These are phyloP conservation scores for Omphaloscelis lunosa DNA, from an alignment of 2,888 invertebrate species.

Conservation along the genomic window DNA sequence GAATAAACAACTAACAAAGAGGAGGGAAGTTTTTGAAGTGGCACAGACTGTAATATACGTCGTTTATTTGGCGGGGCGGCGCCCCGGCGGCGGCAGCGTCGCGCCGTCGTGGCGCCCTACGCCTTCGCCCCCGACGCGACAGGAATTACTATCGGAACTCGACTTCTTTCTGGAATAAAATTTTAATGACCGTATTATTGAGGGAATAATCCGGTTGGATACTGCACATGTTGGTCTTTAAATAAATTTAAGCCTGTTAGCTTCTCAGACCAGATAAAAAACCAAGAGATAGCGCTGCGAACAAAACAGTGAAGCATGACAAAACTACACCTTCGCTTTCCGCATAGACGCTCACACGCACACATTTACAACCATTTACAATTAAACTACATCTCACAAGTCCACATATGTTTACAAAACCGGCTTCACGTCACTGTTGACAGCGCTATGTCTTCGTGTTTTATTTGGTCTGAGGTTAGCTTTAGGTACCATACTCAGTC, in stretches of 20 bases:
- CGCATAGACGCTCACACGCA: too few relatives aligned
- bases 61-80: constrained; percentile 68
- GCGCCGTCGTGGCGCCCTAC: constrained; percentile 79
- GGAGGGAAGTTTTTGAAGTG: constrained; percentile 61
- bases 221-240: background rate
- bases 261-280: too few relatives aligned
- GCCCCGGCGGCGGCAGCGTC: constrained; percentile 73
- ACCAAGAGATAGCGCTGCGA: too few relatives aligned
- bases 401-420: too few relatives aligned
- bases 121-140: constrained; percentile 74
- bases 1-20: constrained; percentile 62
- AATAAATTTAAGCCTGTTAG: too few relatives aligned
- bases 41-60: constrained; percentile 58
- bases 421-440: too few relatives aligned
- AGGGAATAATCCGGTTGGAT: background rate
- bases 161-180: constrained; percentile 34
- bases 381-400: too few relatives aligned
- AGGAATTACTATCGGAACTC: constrained; percentile 70
- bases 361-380: too few relatives aligned
- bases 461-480: too few relatives aligned
- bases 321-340: too few relatives aligned
- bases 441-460: too few relatives aligned
- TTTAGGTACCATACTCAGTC: background rate
- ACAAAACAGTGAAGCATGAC: too few relatives aligned
- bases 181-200: constrained; percentile 10